Evolutionary conservation across 2,888 invertebrate genomes (phyloP), one percentile per base, ranked within the genome.

Genomic region (Silvanus unidentatus): DNA sequence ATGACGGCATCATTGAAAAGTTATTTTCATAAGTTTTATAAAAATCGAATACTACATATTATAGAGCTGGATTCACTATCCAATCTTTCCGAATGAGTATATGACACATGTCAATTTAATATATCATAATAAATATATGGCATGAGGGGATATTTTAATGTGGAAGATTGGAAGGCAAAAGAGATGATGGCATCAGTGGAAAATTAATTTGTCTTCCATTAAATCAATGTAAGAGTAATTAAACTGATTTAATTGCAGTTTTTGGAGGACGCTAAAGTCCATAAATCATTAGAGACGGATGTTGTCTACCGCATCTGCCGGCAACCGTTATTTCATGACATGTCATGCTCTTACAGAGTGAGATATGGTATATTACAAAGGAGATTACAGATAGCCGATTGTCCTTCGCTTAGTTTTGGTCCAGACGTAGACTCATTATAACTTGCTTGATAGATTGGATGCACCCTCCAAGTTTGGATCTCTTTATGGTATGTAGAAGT

Each of bases 191-290:
- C n/a, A n/a, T n/a, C n/a, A n/a, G n/a, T n/a, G n/a, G n/a, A n/a
- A n/a, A 55, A 58, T 56, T 56, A 58, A 54, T 58, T 54, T 54
- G 57, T 54, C 54, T 42, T 42, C 54, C 46, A 52, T 58, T 53
- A 50, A 52, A 54, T 54, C 53, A 44, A 54, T 55, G 56, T 44
- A 46, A 46, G 42, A 49, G 52, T 48, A 47, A 49, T 53, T 50
- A 50, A 55, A 51, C 42, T 40, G 56, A 56, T 56, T 56, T 58
- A 58, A 58, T 58, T 56, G 55, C 44, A 50, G 49, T 55, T 58
- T 58, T 58, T 56, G 48, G 45, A 35, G 34, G 13, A 41, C 39
- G 9, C 8, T 22, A 39, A 14, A 34, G 29, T 42, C 43, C 48
- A 55, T 58, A 57, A 57, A 58, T 57, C 57, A 58, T 55, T 45